Evolutionary conservation across 2,888 invertebrate species (phyloP).

Genomic region (Oligia latruncula): DNA sequence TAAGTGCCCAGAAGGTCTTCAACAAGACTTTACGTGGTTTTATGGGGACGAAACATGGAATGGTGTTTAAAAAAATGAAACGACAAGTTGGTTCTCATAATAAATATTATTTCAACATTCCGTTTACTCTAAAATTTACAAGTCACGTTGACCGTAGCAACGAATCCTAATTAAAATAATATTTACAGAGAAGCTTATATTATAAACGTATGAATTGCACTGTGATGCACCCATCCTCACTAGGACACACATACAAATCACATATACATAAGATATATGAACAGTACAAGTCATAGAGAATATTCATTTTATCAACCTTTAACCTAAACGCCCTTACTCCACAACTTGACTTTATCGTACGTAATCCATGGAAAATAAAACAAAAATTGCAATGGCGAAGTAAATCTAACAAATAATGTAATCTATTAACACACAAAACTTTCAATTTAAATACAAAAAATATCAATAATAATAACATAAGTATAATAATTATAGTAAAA

Average conservation of each 20-base stretch:
- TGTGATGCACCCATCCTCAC: conserved; percentile 53
- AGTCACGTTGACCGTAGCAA: conserved; percentile 71
- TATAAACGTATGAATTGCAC: conserved; percentile 74
- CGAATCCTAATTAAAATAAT: conserved; percentile 85
- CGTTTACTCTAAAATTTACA: conserved; percentile 81
- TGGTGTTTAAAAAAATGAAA: conserved; percentile 66
- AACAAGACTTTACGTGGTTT: background rate
- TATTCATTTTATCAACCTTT: conserved; percentile 72
- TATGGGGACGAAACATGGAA: background rate
- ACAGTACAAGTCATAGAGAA: conserved; percentile 74
- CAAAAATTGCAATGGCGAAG: conserved; percentile 59
- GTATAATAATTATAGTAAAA: conserved; percentile 73
- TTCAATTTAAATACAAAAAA: conserved; percentile 77
- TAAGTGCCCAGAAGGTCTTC: background rate
- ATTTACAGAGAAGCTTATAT: conserved; percentile 84
- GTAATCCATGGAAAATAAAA: conserved; percentile 58
- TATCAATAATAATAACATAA: conserved; percentile 74
- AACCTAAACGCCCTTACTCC: conserved; percentile 77
- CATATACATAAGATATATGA: conserved; percentile 49
- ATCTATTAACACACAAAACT: conserved; percentile 72
- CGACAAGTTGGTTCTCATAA: conserved; percentile 79
- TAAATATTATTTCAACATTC: conserved; percentile 89
- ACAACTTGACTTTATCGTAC: conserved; percentile 72
- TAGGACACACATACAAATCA: conserved; percentile 47
- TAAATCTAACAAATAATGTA: conserved; percentile 68